Conservation (phyloP, 2,888 invertebrate genomes). For the Brachycybe producta region DNA sequence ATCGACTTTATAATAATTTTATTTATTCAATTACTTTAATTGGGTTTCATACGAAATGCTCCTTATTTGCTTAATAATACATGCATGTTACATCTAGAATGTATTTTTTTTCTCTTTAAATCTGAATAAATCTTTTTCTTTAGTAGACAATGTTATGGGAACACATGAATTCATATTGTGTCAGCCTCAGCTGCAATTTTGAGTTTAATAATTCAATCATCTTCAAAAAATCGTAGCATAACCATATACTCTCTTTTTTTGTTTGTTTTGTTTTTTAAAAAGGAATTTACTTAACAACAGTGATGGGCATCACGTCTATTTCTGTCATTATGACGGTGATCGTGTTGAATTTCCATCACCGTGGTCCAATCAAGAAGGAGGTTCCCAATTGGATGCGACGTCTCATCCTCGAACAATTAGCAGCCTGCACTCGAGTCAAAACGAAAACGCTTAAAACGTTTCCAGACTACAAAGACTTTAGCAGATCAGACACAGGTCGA, state of each 20-base stretch:
- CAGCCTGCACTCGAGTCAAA: constrained; percentile 21
- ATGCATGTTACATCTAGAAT: too few species aligned
- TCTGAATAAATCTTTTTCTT: too few species aligned
- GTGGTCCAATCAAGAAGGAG: constrained; percentile 38
- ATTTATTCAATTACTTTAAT: too few species aligned
- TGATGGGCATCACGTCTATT: constrained; percentile 45
- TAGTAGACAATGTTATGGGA: too few species aligned
- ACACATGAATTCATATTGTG: too few species aligned
- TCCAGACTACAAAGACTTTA: constrained; percentile 13
- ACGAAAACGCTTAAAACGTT: constrained; percentile 12
- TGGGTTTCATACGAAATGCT: too few species aligned
- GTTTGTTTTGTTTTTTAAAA: constrained; percentile 20
- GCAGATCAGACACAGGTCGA: not conserved
- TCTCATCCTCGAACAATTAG: constrained; percentile 23
- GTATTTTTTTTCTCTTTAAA: too few species aligned
- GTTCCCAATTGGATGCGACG: constrained; percentile 38
- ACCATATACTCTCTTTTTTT: not conserved
- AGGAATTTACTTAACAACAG: constrained; percentile 44
- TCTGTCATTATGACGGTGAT: constrained; percentile 42
- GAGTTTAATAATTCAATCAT: not conserved
- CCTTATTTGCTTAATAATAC: too few species aligned
- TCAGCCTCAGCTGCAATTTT: not conserved
- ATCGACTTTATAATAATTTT: too few species aligned
- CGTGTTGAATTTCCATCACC: constrained; percentile 45
- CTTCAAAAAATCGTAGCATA: not conserved